A percentile compares a stretch with the other conserved stretches of the same genome.
These are phyloP conservation scores for Schizopygopsis malacanthus DNA, from an alignment of 2,797 vertebrate genomes.

Conservation along the genomic window DNA sequence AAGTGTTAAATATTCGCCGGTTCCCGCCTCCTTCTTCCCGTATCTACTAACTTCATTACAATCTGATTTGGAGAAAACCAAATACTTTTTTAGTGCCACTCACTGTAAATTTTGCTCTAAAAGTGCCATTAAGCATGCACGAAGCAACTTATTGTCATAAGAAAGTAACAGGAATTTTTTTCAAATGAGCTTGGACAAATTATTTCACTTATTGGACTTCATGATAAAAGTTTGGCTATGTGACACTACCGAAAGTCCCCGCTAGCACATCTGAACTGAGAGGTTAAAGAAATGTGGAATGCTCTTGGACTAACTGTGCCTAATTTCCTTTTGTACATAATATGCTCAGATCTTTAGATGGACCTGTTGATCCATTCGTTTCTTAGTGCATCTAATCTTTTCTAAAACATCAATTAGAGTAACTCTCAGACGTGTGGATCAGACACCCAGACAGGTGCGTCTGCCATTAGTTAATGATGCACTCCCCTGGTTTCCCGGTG, in stretches of 20 bases:
- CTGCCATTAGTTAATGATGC: constrained; percentile 55
- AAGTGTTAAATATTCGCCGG: too few relatives aligned
- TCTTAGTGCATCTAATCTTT: constrained; percentile 40
- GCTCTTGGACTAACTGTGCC: background rate
- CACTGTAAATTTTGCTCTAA: background rate
- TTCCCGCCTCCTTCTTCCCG: too few relatives aligned
- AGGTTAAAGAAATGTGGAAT: background rate
- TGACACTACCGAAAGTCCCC: background rate
- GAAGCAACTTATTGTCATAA: background rate
- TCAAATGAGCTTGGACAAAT: background rate
- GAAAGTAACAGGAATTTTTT: too few relatives aligned
- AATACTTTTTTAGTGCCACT: background rate
- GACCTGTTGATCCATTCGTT: constrained; percentile 33
- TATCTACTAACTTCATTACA: too few relatives aligned
- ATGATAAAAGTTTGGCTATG: background rate
- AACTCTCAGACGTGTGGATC: constrained; percentile 39
- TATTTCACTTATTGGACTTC: background rate
- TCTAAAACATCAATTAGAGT: constrained; percentile 17
- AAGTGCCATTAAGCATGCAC: background rate
- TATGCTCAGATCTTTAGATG: constrained; percentile 32
- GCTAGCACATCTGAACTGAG: background rate
- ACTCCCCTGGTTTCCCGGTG: constrained; percentile 12
- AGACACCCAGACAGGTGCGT: constrained; percentile 41
- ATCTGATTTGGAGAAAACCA: background rate
- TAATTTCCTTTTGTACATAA: background rate